Percentiles rank a stretch among this genome's conserved stretches.
phyloP scores from a whole-genome alignment of 1,140 invertebrate genomes.

The Diachasmimorpha longicaudata region DNA sequence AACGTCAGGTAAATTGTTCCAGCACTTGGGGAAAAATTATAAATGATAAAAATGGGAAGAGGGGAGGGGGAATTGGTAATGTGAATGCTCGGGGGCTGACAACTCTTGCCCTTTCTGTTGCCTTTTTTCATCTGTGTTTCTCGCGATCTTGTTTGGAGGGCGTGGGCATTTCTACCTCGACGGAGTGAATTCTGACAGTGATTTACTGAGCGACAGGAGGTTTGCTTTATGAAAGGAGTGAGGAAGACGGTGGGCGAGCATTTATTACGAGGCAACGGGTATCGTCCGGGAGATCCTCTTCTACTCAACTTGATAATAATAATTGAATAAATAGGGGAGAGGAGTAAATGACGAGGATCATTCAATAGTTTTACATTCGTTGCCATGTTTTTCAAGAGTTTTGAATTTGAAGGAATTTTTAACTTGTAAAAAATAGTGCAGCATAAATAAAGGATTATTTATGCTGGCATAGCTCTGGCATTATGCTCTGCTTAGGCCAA shows the following conservation, averaged over 20 bases:
- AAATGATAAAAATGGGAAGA: background rate
- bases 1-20: background rate
- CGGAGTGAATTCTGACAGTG: conserved; percentile 25
- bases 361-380: too few species aligned
- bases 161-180: background rate
- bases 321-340: background rate
- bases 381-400: too few species aligned
- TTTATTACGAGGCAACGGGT: background rate
- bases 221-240: background rate
- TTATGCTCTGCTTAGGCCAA: too few species aligned
- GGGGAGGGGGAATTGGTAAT: background rate
- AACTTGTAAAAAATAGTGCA: too few species aligned
- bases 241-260: background rate
- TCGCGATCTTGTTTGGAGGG: background rate
- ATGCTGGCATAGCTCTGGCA: too few species aligned
- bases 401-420: too few species aligned
- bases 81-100: background rate
- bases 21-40: background rate
- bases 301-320: background rate
- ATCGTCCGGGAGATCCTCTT: background rate
- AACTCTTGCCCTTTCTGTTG: background rate
- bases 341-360: background rate
- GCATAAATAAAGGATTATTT: too few species aligned
- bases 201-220: conserved; percentile 13
- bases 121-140: background rate